Evolutionary conservation across 1,140 invertebrate genomes (phyloP).

Genomic region (Lethocerus indicus): DNA sequence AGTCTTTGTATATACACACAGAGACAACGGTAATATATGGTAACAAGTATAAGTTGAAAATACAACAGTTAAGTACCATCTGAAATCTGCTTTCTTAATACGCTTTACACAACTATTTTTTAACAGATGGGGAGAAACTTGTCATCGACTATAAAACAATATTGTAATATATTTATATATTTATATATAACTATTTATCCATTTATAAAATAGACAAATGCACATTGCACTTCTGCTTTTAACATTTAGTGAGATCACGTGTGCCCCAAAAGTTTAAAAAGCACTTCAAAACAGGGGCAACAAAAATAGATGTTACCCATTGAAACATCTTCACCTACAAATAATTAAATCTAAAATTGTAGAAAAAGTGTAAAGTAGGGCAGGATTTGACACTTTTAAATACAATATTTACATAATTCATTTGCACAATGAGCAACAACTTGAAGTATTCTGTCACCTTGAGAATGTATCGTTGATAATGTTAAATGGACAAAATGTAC

Average conservation of each 20-base stretch:
- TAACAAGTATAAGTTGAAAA: conserved; percentile 14
- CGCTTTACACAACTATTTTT: conserved; percentile 5
- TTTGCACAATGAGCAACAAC: conserved; percentile 3
- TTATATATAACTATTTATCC: conserved; percentile 11
- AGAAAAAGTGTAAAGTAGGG: conserved; percentile 20
- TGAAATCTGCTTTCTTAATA: not conserved
- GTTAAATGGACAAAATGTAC: conserved; percentile 15
- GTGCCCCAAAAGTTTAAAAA: conserved; percentile 9
- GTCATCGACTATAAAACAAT: conserved; percentile 8
- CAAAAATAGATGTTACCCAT: conserved; percentile 3
- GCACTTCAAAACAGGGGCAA: conserved; percentile 1
- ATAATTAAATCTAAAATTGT: conserved; percentile 11
- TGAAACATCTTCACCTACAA: conserved; percentile 4
- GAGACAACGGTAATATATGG: conserved; percentile 15
- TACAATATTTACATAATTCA: conserved; percentile 18
- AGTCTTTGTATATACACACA: conserved; percentile 13
- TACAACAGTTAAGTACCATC: conserved; percentile 17
- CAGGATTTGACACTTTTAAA: conserved; percentile 17
- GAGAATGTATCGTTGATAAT: conserved; percentile 16
- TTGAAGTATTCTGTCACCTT: conserved; percentile 9
- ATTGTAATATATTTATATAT: conserved; percentile 6
- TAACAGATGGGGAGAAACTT: conserved; percentile 8
- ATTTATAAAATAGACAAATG: conserved; percentile 14
- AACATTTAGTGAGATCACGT: conserved; percentile 11
- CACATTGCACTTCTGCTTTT: conserved; percentile 9